Percentiles rank a stretch among this genome's conserved stretches.
Conservation (phyloP, 2,888 invertebrate species). For the Megastigmus dorsalis region DNA sequence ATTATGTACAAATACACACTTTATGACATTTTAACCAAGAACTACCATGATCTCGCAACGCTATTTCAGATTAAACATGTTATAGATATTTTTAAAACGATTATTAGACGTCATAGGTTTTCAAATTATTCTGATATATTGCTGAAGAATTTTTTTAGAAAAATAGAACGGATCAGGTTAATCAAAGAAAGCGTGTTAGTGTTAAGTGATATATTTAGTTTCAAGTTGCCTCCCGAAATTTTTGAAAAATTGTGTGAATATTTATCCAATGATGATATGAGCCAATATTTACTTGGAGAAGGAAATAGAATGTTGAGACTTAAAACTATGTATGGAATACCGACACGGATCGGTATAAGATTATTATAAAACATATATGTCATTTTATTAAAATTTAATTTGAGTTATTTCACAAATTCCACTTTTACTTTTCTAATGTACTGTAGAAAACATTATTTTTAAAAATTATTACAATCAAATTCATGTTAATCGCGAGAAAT, state of each 20-base stretch:
- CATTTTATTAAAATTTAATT: no score
- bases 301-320: no score
- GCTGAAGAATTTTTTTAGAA: not conserved
- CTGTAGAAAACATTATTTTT: no score
- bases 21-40: not conserved
- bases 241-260: constrained; percentile 17
- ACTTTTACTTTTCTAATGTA: no score
- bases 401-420: no score
- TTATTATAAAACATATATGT: no score
- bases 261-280: constrained; percentile 4
- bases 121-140: not conserved
- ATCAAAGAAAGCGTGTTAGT: not conserved
- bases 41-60: not conserved
- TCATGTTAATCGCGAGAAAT: no score
- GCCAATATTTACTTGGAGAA: no score
- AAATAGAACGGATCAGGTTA: not conserved
- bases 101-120: not conserved
- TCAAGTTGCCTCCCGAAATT: not conserved
- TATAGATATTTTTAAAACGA: not conserved
- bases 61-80: not conserved
- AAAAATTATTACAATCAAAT: no score
- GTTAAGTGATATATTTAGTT: not conserved
- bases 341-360: no score
- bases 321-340: no score
- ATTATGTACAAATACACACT: not conserved